Evolutionary conservation across 2,113 vertebrate genomes (phyloP).

Genomic region (Zosterops borbonicus): DNA sequence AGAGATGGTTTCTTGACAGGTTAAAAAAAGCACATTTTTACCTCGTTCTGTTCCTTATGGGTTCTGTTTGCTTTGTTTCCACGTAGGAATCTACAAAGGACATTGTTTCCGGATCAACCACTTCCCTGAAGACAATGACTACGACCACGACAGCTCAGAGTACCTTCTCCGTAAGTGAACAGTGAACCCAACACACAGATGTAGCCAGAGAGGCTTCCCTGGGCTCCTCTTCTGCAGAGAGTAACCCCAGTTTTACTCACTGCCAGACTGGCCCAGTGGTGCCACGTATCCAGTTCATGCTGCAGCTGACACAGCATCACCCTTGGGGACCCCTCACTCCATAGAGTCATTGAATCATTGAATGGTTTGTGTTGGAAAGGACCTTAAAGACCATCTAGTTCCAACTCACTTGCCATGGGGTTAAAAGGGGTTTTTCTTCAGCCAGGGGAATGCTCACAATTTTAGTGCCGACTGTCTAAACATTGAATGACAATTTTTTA

Average conservation of each 20-base stretch:
- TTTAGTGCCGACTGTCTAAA: neutral
- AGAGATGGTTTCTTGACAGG: neutral
- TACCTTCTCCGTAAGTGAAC: slow-evolving; percentile 92
- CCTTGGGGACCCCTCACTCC: neutral
- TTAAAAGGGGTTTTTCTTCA: neutral
- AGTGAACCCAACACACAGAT: rapidly evolving
- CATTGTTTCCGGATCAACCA: slow-evolving; percentile 97
- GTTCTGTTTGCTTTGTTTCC: neutral
- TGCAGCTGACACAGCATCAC: neutral
- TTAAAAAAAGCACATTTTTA: neutral
- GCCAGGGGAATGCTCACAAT: neutral
- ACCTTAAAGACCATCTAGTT: neutral
- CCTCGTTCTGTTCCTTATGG: neutral
- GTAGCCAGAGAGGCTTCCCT: neutral
- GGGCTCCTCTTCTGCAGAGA: neutral
- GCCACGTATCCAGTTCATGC: rapidly evolving
- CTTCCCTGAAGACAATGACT: slow-evolving; percentile 95
- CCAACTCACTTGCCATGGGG: neutral
- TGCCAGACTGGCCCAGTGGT: neutral
- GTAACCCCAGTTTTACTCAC: neutral
- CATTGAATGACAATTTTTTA: neutral
- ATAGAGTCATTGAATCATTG: rapidly evolving
- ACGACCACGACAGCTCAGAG: slow-evolving; percentile 95
- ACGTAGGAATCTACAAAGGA: slow-evolving; percentile 90
- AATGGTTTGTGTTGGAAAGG: neutral